Evolutionary conservation across 2,797 vertebrate genomes (phyloP), one percentile per base, ranked within the genome.

Genomic region (Myripristis jacobus): DNA sequence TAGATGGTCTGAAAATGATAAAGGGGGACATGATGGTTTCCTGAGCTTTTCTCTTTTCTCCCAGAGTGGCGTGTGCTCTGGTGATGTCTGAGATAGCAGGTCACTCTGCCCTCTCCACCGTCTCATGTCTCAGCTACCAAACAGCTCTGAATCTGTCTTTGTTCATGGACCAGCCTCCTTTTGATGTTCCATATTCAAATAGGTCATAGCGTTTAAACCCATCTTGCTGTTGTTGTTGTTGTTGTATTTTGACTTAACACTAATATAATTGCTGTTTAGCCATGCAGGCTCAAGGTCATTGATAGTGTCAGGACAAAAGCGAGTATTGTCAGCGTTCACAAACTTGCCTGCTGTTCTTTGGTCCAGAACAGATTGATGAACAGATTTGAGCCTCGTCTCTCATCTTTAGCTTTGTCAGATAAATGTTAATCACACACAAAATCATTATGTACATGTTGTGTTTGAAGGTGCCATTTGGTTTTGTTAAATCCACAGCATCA

Each of bases 131-230:
- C 4, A 41, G 4, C 16, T 7, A 2, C 8, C 22, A 22, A 6
- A 16, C 59, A 15, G 34, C 57, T 55, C 31, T 16, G 29, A 56
- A 18, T 34, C 47, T 16, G 3, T 53, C 59, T 80, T 84, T 85
- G 70, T 81, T 71, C 19, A 12, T 21, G 36, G 55, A 50, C 44
- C 16, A 79, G 61, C 38, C 34, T 59, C 34, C 9, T 71, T 73
- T 55, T 31, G 61, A 59, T 57, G 34, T 73, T 54, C 60, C 31
- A 51, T 66, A 70, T 73, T 77, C 29, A 79, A 81, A 53, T 76
- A n/a, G 34, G 61, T 77, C 73, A 60, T 69, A 52, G 55, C 70
- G 61, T 62, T 58, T 16, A 54, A 48, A 47, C 22, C 48, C 57
- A 52, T 79, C 62, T 65, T 75, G 3, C 27, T 6, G 41, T 47